Conservation (phyloP, 2,113 vertebrate species). For the Cheirogaleus medius region DNA sequence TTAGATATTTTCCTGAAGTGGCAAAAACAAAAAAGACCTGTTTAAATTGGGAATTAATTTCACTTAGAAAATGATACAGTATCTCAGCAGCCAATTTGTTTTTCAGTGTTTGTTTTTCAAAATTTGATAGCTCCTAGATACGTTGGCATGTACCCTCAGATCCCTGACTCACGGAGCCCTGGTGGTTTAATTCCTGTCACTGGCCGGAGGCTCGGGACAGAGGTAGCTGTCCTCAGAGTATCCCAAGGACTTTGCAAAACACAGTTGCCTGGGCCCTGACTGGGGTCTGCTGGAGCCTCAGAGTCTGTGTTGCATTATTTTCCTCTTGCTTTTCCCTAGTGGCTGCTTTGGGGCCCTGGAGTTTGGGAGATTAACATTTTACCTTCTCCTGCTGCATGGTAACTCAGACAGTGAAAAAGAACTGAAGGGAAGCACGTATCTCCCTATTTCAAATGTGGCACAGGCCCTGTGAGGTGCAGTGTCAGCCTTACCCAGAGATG, state of each 20-base stretch:
- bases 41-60: fast-evolving
- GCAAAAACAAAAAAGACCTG: fast-evolving
- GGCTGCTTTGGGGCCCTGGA: neutral
- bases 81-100: fast-evolving
- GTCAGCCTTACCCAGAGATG: neutral
- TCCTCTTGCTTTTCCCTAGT: fast-evolving
- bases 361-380: fast-evolving
- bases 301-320: fast-evolving
- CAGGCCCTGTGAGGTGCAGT: too few relatives aligned
- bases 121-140: fast-evolving
- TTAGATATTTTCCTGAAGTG: neutral
- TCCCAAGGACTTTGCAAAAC: fast-evolving
- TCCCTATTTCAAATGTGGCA: fast-evolving
- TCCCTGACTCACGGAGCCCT: fast-evolving
- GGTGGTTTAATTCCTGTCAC: fast-evolving
- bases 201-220: fast-evolving
- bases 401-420: fast-evolving
- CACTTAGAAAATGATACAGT: fast-evolving
- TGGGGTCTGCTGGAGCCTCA: fast-evolving
- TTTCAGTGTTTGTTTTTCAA: fast-evolving
- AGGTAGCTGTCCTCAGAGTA: fast-evolving
- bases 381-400: fast-evolving
- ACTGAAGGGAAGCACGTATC: fast-evolving
- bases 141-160: fast-evolving
- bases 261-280: fast-evolving